These are phyloP conservation scores for Notarius lentiginosus DNA, from an alignment of 2,113 vertebrate species.

Conservation along the genomic window DNA sequence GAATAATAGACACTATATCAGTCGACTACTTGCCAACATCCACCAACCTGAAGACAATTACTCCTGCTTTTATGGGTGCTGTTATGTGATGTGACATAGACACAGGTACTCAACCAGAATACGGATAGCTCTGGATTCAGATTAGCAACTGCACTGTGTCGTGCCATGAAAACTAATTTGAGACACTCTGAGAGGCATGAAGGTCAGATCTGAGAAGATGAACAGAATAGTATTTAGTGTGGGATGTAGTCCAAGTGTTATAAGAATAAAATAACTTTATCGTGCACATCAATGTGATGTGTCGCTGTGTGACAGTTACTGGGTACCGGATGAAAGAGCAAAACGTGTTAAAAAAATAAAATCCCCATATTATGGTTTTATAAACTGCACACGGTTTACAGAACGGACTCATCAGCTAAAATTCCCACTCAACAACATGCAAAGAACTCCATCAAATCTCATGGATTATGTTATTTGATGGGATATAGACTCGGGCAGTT, in stretches of 20 bases:
- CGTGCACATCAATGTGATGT: background rate
- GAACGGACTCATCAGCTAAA: background rate
- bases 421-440: background rate
- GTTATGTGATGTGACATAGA: background rate
- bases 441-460: background rate
- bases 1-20: background rate
- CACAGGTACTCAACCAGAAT: background rate
- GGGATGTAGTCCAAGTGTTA: background rate
- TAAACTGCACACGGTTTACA: background rate
- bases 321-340: background rate
- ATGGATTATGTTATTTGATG: background rate
- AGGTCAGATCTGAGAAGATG: background rate
- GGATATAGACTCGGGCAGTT: background rate
- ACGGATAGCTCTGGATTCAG: background rate
- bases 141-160: background rate
- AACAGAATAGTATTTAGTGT: background rate
- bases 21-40: background rate
- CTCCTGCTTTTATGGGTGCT: background rate
- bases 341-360: background rate
- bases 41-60: background rate
- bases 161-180: constrained; percentile 20
- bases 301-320: background rate
- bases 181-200: background rate
- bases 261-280: background rate
- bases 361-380: background rate